Conservation (phyloP, 1,140 invertebrate genomes). For the Cotesia typhae region DNA sequence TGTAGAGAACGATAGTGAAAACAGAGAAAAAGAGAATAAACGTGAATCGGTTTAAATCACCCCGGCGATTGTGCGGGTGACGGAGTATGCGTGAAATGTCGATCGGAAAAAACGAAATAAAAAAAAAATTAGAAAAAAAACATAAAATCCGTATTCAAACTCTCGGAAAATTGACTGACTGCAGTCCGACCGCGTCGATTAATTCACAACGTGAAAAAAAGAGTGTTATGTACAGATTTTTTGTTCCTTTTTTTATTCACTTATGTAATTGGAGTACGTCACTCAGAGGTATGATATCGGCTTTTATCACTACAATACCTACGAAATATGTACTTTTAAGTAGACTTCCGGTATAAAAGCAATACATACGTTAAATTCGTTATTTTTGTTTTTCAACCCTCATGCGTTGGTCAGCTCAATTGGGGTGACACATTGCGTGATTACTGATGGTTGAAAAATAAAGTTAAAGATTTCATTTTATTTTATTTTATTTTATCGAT, state of each 20-base stretch:
- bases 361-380: slow-evolving; percentile 7
- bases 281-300: slow-evolving; percentile 20
- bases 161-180: slow-evolving; percentile 32
- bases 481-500: too few species aligned
- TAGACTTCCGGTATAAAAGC: slow-evolving; percentile 25
- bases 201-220: slow-evolving; percentile 24
- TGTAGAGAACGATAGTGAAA: slow-evolving; percentile 11
- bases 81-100: slow-evolving; percentile 33
- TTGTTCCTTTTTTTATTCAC: slow-evolving; percentile 25
- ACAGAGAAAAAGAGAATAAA: slow-evolving; percentile 17
- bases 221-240: slow-evolving; percentile 17
- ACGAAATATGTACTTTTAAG: slow-evolving; percentile 24
- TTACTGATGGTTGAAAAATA: background rate
- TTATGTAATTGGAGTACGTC: slow-evolving; percentile 2
- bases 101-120: slow-evolving; percentile 22
- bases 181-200: slow-evolving; percentile 26
- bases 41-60: slow-evolving; percentile 33
- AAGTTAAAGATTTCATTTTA: too few species aligned
- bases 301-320: slow-evolving; percentile 25
- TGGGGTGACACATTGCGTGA: slow-evolving; percentile 1
- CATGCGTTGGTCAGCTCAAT: background rate
- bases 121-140: slow-evolving; percentile 16
- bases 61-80: slow-evolving; percentile 27
- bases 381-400: slow-evolving; percentile 14
- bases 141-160: slow-evolving; percentile 12